Conservation (phyloP, 2,113 vertebrate genomes). For the Micronycteris hirsuta region DNA sequence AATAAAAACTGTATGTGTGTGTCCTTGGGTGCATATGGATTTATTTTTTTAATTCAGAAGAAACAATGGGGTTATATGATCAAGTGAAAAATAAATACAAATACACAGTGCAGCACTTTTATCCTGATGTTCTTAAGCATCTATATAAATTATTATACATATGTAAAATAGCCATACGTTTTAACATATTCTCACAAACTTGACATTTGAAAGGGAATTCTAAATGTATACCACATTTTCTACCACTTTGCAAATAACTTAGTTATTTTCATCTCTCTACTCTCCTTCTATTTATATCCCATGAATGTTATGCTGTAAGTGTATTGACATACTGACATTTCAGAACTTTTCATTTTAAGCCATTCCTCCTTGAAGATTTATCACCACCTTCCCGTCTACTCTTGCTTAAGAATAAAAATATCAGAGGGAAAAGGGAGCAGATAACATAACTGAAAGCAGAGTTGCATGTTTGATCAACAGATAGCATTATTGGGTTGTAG, state of each 20-base stretch:
- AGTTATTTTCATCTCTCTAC: not conserved
- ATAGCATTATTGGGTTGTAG: not conserved
- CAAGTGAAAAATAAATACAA: not conserved
- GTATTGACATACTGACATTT: slow-evolving; percentile 16
- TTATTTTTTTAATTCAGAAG: not conserved
- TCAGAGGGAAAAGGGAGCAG: not conserved
- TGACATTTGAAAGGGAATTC: slow-evolving; percentile 4
- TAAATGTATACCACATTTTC: not conserved
- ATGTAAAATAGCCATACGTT: not conserved
- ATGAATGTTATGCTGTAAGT: not conserved
- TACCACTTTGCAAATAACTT: not conserved
- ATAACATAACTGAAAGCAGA: not conserved
- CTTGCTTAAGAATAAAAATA: slow-evolving; percentile 1
- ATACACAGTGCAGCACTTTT: not conserved
- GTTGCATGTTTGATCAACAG: not conserved
- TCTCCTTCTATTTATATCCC: not conserved
- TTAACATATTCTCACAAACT: not conserved
- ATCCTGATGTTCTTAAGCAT: not conserved
- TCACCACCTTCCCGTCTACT: not conserved
- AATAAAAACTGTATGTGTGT: not conserved
- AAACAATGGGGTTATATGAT: not conserved
- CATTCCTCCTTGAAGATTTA: not conserved
- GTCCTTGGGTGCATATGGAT: not conserved
- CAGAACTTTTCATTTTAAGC: not conserved
- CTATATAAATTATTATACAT: not conserved